Base-by-base conservation (phyloP, 2,113 vertebrate species). In the Motacilla alba region DNA sequence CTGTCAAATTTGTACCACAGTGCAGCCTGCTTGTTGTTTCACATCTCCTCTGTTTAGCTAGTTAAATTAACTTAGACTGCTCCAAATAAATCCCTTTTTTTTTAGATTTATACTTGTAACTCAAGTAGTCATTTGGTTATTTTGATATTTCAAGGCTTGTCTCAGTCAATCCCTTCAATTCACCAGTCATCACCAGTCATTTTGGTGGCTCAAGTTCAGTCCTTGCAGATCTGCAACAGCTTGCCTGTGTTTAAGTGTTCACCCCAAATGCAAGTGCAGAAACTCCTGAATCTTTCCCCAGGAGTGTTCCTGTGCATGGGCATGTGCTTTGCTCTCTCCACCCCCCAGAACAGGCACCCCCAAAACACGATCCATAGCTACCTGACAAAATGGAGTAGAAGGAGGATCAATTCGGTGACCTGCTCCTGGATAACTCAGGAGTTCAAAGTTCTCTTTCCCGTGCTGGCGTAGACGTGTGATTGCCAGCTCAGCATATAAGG, bases 231-330 rank as follows among this genome's bases (percentile, higher is more conserved):
- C 80, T 84, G 73, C 80, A 83, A 67, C 69, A 91, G 33, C 28
- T 68, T 63, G 49, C 47, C 78, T 28, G 31, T 90, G 64, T 33
- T 53, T 43, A 67, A 47, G 15, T 15, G 33, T 79, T 98, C 89
- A 97, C 77, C 84, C 94, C 89, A 98, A 91, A 72, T 97, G 96
- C 68, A 97, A 97, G 72, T 37, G 94, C 87, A 98, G 86, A 95
- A 98, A 98, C 56, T 98, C 96, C 68, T 82, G 97, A 89, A 98
- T 98, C 89, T 98, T 97, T 79, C 92, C 46, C 97, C 98, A 98
- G 83, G 98, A 98, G 69, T 98, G 95, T 69, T 95, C 97, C 94
- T 98, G 98, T 43, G 97, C 98, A 10, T 91, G 37, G 37, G 96
- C 97, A 33, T 98, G 98, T 59, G 96, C 96, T 96, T 89, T 96